Percentiles rank a stretch among this genome's conserved stretches.
These are phyloP conservation scores for Coccyzus lansbergi DNA, from an alignment of 2,797 vertebrate genomes.

Conservation along the genomic window DNA sequence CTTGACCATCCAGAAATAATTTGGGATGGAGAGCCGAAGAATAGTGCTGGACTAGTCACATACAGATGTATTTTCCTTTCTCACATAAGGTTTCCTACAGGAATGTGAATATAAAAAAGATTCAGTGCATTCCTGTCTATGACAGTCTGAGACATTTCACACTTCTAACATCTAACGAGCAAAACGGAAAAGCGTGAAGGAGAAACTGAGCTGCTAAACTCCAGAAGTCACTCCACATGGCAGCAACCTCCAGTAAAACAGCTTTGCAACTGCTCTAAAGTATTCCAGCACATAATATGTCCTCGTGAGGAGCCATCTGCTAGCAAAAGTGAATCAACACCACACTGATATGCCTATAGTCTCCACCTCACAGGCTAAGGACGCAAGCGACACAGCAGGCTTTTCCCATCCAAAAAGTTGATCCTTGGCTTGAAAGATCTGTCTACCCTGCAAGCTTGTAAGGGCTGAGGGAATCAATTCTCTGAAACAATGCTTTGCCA, in stretches of 20 bases:
- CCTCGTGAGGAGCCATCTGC: conserved; percentile 34
- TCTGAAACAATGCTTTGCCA: fast-evolving
- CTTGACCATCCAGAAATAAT: neutral
- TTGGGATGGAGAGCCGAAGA: neutral
- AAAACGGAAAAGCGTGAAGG: neutral
- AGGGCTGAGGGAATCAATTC: neutral
- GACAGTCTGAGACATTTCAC: neutral
- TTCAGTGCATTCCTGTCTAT: neutral
- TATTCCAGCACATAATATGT: conserved; percentile 20
- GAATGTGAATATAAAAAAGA: neutral
- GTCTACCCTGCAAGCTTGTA: neutral
- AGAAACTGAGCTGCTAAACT: neutral
- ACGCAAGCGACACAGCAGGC: neutral
- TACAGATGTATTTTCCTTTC: neutral
- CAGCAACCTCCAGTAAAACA: neutral
- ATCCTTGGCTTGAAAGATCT: neutral
- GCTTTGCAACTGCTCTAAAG: conserved; percentile 40
- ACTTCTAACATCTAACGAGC: neutral
- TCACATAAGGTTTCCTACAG: neutral
- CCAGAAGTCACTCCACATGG: neutral
- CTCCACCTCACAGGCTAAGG: neutral
- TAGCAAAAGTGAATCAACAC: neutral
- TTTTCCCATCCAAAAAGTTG: neutral
- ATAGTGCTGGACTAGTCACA: neutral
- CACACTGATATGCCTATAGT: neutral